Evolutionary conservation across 1,140 invertebrate genomes (phyloP), one percentile per base, ranked within the genome.

Genomic region (Brachionus sp.): DNA sequence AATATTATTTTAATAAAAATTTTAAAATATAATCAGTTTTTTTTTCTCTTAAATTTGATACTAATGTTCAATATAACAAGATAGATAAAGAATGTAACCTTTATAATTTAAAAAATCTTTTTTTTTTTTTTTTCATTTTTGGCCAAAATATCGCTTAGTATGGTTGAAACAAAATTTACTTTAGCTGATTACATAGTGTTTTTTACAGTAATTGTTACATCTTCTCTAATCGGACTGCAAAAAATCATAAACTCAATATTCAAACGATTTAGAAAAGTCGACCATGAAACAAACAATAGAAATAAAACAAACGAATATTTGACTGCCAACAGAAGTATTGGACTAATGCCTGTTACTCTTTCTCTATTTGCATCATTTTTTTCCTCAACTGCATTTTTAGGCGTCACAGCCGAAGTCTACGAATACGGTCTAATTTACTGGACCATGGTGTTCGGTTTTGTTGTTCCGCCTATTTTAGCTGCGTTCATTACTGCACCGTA

Each of bases 361-460:
- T 87, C 86, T 25, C 83, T 87, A 73, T 83, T 88, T 75, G 86
- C 88, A 88, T 94, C 93, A 88, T 95, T 95, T 87, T 93, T 95
- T 87, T 95, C 94, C 0, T 94, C 94, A 62, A 93, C 96, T 46
- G 95, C 94, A 9, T 92, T 96, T 83, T 90, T 96, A 16, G 95
- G 94, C 12, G 94, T 93, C 7, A 94, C 94, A 3, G 92, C 94
- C 0, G 94, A 96, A 89, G 93, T 95, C 84, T 95, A 95, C 78
- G 85, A 85, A 53, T 87, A 85, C 77, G 85, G 85, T 9, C 39
- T 37, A 0, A 29, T 29, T 39, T 77, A 39, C 19, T 37, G 39
- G 39, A 46, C 25, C 25, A 39, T 35, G 25, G 25, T 77, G 2
- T 29, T 35, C 7, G 39, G 37, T 23, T 16, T 23, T 37, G 46